These are phyloP conservation scores for Pollachius pollachius DNA, from an alignment of 2,113 vertebrate genomes.

Conservation along the genomic window DNA sequence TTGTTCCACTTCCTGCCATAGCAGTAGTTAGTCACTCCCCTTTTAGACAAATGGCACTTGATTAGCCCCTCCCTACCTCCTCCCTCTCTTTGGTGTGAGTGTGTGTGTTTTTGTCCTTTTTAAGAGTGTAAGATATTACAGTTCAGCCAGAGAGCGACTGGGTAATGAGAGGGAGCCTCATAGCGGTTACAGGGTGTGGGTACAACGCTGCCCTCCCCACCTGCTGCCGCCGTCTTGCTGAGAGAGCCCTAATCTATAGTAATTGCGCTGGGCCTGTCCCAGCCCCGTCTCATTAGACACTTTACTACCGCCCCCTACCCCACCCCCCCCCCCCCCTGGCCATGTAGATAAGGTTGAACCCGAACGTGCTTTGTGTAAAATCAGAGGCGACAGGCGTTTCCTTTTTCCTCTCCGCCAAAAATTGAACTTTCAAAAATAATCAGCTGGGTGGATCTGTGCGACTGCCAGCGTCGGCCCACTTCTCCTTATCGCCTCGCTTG, in stretches of 20 bases:
- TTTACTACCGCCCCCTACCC: slow-evolving; percentile 46
- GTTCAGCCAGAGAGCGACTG: slow-evolving; percentile 35
- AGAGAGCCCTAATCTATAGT: slow-evolving; percentile 58
- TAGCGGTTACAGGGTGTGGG: slow-evolving; percentile 39
- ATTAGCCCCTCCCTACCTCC: too few species aligned
- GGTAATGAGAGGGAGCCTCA: slow-evolving; percentile 57
- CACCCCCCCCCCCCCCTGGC: slow-evolving; percentile 14
- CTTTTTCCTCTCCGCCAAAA: slow-evolving; percentile 27
- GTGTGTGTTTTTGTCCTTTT: background rate
- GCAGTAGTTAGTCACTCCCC: background rate
- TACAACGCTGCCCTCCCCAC: slow-evolving; percentile 35
- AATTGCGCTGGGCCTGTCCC: slow-evolving; percentile 42
- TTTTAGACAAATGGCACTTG: slow-evolving; percentile 1
- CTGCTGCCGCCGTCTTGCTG: slow-evolving; percentile 44
- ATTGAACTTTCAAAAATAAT: slow-evolving; percentile 51
- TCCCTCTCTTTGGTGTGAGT: too few species aligned
- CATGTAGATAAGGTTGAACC: slow-evolving; percentile 8
- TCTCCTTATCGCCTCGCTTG: slow-evolving; percentile 10
- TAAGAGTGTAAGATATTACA: slow-evolving; percentile 1
- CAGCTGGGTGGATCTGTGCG: too few species aligned
- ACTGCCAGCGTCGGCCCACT: background rate
- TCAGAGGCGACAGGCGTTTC: slow-evolving; percentile 62
- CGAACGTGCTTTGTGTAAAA: slow-evolving; percentile 39
- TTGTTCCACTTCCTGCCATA: background rate
- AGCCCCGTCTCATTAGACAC: slow-evolving; percentile 59